These are phyloP conservation scores for Oreochromis spilurus DNA, from an alignment of 2,113 vertebrate genomes.

Conservation along the genomic window DNA sequence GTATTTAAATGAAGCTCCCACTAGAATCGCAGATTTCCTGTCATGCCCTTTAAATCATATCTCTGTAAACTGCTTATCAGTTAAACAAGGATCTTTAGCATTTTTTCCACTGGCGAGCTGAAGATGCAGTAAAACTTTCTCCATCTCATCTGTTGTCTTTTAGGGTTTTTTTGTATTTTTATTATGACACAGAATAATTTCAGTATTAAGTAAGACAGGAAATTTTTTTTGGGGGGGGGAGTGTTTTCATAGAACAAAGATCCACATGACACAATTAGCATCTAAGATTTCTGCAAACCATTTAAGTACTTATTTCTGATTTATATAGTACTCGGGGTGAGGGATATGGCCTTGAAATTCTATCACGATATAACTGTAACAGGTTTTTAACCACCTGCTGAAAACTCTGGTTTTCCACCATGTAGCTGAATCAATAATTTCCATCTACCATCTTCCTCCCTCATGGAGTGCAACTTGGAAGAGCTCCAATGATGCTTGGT, in stretches of 20 bases:
- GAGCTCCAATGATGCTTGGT: not conserved
- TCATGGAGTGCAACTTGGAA: not conserved
- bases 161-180: rapidly evolving
- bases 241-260: not conserved
- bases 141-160: not conserved
- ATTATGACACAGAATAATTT: not conserved
- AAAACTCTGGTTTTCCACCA: not conserved
- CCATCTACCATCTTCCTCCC: not conserved
- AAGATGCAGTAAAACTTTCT: not conserved
- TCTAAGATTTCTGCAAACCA: not conserved
- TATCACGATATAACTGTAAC: not conserved
- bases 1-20: not conserved
- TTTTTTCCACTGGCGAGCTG: not conserved
- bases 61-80: not conserved
- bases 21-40: not conserved
- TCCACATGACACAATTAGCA: not conserved
- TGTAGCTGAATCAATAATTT: not conserved
- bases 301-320: not conserved
- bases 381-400: not conserved
- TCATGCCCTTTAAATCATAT: not conserved
- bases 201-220: not conserved
- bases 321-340: not conserved
- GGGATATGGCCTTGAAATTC: not conserved
- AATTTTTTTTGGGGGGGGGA: not conserved
- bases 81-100: not conserved